phyloP scores from a whole-genome alignment of 1,140 invertebrate genomes.

The Mycetomoellerius zeteki region DNA sequence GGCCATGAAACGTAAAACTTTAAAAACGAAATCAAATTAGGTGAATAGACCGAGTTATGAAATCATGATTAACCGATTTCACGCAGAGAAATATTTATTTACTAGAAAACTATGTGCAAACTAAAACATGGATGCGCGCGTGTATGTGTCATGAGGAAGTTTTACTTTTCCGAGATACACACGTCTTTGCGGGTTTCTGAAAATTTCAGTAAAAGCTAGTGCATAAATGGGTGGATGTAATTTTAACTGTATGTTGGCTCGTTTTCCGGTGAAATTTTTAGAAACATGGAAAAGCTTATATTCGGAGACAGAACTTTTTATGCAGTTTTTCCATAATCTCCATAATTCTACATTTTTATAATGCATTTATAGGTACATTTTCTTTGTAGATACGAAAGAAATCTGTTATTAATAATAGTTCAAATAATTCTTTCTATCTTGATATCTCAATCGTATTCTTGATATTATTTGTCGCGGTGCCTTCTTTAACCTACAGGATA shows the following conservation, averaged over 20 bases:
- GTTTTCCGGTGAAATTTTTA: conserved; percentile 22
- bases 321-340: background rate
- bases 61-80: background rate
- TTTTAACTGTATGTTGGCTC: conserved; percentile 4
- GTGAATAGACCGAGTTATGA: background rate
- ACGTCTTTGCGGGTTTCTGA: background rate
- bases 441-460: conserved; percentile 5
- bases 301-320: background rate
- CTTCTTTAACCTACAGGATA: too few species aligned
- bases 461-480: background rate
- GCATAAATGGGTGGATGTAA: background rate
- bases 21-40: background rate
- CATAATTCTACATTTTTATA: background rate
- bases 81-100: background rate
- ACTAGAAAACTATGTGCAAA: background rate
- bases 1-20: background rate
- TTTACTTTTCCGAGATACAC: background rate
- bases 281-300: background rate
- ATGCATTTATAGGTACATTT: background rate
- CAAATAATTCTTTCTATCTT: background rate
- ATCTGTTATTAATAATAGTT: background rate
- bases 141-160: background rate
- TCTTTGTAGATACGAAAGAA: background rate
- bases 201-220: conserved; percentile 34
- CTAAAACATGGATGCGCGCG: background rate